Evolutionary conservation across 2,888 invertebrate species (phyloP).

Genomic region (Melanostoma mellinum): DNA sequence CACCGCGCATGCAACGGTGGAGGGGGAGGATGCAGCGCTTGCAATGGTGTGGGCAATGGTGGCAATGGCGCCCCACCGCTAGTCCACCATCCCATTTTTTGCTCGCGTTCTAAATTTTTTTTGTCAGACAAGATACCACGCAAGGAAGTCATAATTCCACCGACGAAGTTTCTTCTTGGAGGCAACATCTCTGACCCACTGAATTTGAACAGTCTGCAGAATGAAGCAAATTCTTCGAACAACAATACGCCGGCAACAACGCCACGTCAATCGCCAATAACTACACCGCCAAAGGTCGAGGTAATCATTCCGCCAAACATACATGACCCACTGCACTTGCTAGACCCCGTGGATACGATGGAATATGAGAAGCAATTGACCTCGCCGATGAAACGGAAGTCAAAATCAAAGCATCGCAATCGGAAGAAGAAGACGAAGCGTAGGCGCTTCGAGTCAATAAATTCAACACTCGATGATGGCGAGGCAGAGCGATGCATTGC

Average conservation of each 20-base stretch:
- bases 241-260: conserved; percentile 92
- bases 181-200: conserved; percentile 97
- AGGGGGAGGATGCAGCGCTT: conserved; percentile 53
- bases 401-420: conserved; percentile 84
- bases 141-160: conserved; percentile 90
- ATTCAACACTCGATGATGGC: conserved; percentile 78
- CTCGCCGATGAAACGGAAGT: conserved; percentile 85
- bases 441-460: conserved; percentile 79
- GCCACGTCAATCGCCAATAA: conserved; percentile 86
- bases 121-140: conserved; percentile 89
- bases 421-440: conserved; percentile 85
- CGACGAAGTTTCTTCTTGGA: conserved; percentile 94
- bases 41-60: conserved; percentile 59
- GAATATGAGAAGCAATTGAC: conserved; percentile 92
- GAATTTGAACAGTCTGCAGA: conserved; percentile 94
- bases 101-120: conserved; percentile 86
- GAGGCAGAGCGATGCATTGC: conserved; percentile 81
- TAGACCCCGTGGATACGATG: conserved; percentile 90
- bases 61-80: conserved; percentile 59
- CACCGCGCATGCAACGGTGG: conserved; percentile 72
- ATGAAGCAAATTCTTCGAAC: conserved; percentile 89
- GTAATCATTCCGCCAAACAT: conserved; percentile 96
- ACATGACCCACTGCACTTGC: conserved; percentile 94
- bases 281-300: conserved; percentile 88
- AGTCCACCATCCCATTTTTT: conserved; percentile 76